Base-by-base conservation (phyloP, 2,888 invertebrate species). In the Acanthosepion lycidas region DNA sequence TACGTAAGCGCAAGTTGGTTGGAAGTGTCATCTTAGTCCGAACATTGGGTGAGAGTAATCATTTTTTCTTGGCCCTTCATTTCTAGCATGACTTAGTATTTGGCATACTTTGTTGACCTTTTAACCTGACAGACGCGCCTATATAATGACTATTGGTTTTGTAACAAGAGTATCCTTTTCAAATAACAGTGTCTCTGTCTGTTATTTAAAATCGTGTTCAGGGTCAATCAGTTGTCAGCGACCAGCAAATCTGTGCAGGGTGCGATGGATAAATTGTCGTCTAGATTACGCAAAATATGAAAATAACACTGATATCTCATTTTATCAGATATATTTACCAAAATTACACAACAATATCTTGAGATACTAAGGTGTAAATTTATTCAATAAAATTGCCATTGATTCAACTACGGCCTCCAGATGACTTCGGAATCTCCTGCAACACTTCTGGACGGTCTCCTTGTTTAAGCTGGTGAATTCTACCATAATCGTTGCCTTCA, bases 11-110 rank as follows among this genome's bases (percentile, higher is more conserved):
- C 78, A 33, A 15, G 78, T 78, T 78, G 78, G 15, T 78, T 12
- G 78, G 78, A 78, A 78, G 78, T 78, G 78, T 78, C 78, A 78
- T 78, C 78, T 78, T 78, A 78, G 78, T 78, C 78, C 78, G 78
- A n/a, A 33, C 78, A 78, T 78, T 12, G 78, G 15, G 78, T 78
- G n/a, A 78, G 78, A 78, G 78, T 12, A 78, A 78, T 6, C 18
- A 78, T 78, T 78, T 78, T 78, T 78, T 33, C 78, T 78, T 78
- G 18, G n/a, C 15, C 78, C 9, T 78, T 78, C 15, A n/a, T 78
- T 33, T 78, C 78, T 78, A n/a, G 33, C 33, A 18, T 78, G 78
- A 78, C 78, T 78, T 78, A 12, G 78, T 78, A 78, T 78, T 78
- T 78, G 78, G 78, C 78, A 78, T 78, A 78, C 78, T n/a, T 78